These are phyloP conservation scores for Cyclura pinguis DNA, from an alignment of 2,797 vertebrate genomes.

Conservation along the genomic window DNA sequence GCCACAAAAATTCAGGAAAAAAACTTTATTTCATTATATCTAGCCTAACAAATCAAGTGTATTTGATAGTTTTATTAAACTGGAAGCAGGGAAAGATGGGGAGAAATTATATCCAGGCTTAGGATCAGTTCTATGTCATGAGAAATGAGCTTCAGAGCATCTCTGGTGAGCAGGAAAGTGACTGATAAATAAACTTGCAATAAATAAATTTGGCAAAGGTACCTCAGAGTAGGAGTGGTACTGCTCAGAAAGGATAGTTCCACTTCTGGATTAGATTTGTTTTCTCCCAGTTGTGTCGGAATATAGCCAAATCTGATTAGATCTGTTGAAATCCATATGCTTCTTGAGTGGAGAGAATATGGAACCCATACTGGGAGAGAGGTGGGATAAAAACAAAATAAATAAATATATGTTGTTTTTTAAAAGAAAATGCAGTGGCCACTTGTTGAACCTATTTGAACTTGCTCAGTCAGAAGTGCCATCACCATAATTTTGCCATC, in stretches of 20 bases:
- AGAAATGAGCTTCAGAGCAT: neutral
- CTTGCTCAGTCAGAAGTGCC: neutral
- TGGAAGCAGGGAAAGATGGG: neutral
- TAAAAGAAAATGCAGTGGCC: neutral
- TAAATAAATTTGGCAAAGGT: neutral
- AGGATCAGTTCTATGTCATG: neutral
- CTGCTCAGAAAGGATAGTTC: neutral
- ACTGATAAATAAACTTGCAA: neutral
- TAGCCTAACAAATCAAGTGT: neutral
- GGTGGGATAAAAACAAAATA: too few species aligned
- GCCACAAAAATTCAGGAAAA: slow-evolving; percentile 4
- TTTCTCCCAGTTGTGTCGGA: neutral
- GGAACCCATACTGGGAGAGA: too few species aligned
- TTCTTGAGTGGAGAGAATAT: neutral
- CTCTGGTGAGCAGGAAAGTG: neutral
- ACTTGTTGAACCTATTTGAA: neutral
- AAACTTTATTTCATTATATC: neutral
- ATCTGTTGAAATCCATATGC: neutral
- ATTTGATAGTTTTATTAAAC: slow-evolving; percentile 10
- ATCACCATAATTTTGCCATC: neutral
- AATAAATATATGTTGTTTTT: too few species aligned
- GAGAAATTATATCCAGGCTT: neutral
- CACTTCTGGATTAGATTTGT: neutral
- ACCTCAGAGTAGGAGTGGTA: neutral
- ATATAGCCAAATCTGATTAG: neutral